Conservation (phyloP, 2,113 vertebrate genomes). For the Cololabis saira region DNA sequence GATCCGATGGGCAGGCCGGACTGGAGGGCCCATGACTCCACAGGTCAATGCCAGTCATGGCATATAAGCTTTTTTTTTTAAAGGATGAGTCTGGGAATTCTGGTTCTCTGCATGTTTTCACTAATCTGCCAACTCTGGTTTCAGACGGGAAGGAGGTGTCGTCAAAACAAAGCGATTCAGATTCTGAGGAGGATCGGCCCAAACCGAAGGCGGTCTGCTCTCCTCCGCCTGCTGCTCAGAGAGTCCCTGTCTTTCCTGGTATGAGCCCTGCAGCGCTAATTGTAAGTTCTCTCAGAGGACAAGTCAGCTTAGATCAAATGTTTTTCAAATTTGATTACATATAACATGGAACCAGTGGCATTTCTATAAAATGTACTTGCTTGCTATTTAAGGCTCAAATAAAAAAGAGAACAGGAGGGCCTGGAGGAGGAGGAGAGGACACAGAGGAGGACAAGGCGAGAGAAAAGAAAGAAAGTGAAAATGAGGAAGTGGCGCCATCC, state of each 20-base stretch:
- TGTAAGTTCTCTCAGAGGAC: slow-evolving; percentile 70
- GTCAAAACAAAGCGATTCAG: slow-evolving; percentile 42
- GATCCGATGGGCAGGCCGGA: slow-evolving; percentile 2
- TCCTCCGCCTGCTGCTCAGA: slow-evolving; percentile 67
- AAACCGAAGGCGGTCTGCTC: slow-evolving; percentile 33
- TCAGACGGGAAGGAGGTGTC: slow-evolving; percentile 34
- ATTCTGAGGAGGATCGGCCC: slow-evolving; percentile 69
- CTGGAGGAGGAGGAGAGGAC: slow-evolving; percentile 52
- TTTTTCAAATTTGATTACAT: no score
- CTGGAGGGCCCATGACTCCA: slow-evolving; percentile 86
- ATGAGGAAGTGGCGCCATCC: slow-evolving; percentile 28
- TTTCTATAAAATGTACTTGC: background rate
- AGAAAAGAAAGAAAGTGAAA: slow-evolving; percentile 32
- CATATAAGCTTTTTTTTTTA: no score
- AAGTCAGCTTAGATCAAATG: background rate
- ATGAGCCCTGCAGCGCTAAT: slow-evolving; percentile 85
- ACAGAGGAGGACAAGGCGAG: slow-evolving; percentile 13
- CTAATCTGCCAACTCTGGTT: background rate
- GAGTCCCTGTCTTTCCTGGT: slow-evolving; percentile 85
- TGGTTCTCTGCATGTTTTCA: slow-evolving; percentile 5
- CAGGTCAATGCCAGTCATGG: slow-evolving; percentile 75
- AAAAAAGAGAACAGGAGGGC: slow-evolving; percentile 80
- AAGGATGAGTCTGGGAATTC: background rate
- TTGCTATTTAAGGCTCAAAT: slow-evolving; percentile 83
- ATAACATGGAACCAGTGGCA: background rate